A percentile compares a stretch with the other conserved stretches of the same genome.
Conservation (phyloP, 1,140 invertebrate genomes). For the Drosophila bocki region DNA sequence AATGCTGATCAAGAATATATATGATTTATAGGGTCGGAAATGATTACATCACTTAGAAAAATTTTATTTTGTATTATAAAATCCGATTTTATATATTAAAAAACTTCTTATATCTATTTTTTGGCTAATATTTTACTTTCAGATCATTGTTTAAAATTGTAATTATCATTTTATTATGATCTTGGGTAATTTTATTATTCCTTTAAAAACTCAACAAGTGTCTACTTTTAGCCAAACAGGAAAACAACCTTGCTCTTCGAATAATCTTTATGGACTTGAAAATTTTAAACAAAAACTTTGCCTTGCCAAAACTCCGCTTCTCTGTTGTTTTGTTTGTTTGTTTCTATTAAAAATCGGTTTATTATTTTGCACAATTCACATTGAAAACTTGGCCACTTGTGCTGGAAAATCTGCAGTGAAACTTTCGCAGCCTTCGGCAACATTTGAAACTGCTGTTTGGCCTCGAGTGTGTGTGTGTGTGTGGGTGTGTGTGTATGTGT, state of each 20-base stretch:
- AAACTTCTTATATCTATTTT: too few relatives aligned
- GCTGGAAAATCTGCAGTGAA: neutral
- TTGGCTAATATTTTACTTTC: too few relatives aligned
- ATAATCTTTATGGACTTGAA: neutral
- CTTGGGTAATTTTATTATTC: neutral
- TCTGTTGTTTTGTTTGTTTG: neutral
- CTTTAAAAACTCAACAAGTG: neutral
- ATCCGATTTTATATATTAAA: too few relatives aligned
- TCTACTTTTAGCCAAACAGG: neutral
- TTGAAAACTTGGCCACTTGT: neutral
- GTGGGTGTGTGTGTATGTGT: neutral
- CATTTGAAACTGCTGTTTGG: constrained; percentile 13
- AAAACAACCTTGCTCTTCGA: neutral
- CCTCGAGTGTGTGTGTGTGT: constrained; percentile 6
- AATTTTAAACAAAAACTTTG: neutral
- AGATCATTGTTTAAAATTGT: too few relatives aligned
- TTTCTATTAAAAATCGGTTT: constrained; percentile 3
- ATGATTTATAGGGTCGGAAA: too few relatives aligned
- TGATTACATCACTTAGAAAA: too few relatives aligned
- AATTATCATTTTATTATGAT: neutral
- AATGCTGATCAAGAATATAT: too few relatives aligned
- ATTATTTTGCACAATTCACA: constrained; percentile 5
- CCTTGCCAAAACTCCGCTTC: neutral
- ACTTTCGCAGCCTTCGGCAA: constrained; percentile 1
- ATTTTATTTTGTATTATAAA: too few relatives aligned